Percentiles rank a stretch among this genome's conserved stretches.
Conservation (phyloP, 2,888 invertebrate genomes). For the Drosophila tanythrix region DNA sequence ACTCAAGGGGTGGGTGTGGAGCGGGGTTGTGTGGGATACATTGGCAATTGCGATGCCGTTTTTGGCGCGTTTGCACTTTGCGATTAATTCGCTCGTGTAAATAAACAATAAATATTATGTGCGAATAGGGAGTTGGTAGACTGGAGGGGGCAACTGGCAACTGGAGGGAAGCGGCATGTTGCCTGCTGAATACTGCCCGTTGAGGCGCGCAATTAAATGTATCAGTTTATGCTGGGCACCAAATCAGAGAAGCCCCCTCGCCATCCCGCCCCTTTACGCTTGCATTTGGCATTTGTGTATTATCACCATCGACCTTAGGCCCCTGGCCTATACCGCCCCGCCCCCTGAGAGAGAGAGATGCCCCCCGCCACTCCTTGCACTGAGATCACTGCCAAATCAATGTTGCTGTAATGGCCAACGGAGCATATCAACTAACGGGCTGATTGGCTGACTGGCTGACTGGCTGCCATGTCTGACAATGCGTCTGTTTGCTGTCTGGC, state of each 20-base stretch:
- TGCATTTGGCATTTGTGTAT: constrained; percentile 53
- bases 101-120: constrained; percentile 81
- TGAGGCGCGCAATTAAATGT: constrained; percentile 63
- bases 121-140: constrained; percentile 16
- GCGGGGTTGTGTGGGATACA: constrained; percentile 17
- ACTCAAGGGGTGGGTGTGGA: neutral
- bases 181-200: constrained; percentile 6
- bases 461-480: constrained; percentile 17
- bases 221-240: constrained; percentile 59
- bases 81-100: constrained; percentile 79
- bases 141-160: neutral
- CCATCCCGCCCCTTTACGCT: constrained; percentile 1
- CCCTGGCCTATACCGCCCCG: constrained; percentile 9
- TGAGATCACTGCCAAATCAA: constrained; percentile 25
- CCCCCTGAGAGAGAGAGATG: neutral
- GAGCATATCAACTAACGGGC: constrained; percentile 31
- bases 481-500: constrained; percentile 15
- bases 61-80: constrained; percentile 78
- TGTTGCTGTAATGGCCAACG: constrained; percentile 41
- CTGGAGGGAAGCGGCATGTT: neutral
- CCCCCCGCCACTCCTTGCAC: neutral
- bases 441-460: constrained; percentile 15
- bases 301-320: constrained; percentile 33
- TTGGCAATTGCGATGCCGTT: constrained; percentile 70
- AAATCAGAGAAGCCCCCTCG: constrained; percentile 4